These are phyloP conservation scores for Drosophila aff. DNA, from an alignment of 1,140 invertebrate genomes.

Conservation along the genomic window DNA sequence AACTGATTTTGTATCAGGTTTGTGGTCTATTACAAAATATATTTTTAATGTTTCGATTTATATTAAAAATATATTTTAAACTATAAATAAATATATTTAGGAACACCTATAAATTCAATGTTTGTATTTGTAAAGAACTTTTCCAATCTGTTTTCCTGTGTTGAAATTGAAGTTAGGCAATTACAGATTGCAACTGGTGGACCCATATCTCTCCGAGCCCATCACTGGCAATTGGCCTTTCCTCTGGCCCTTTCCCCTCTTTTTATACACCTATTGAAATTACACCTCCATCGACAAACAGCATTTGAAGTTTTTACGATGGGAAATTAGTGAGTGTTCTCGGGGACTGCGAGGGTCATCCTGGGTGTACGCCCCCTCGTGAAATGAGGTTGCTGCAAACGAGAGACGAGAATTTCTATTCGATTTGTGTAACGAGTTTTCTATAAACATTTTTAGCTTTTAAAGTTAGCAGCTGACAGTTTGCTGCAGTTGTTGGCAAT, in stretches of 20 bases:
- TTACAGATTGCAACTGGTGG: conserved; percentile 20
- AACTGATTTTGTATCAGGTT: background rate
- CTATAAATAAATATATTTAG: background rate
- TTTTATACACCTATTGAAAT: conserved; percentile 41
- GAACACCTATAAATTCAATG: background rate
- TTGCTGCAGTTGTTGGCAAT: conserved; percentile 45
- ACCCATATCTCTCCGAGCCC: conserved; percentile 10
- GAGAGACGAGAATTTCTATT: conserved; percentile 69
- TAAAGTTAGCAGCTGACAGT: conserved; percentile 77
- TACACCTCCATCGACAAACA: conserved; percentile 43
- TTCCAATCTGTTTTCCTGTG: background rate
- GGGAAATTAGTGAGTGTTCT: conserved; percentile 53
- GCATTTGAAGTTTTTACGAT: conserved; percentile 59
- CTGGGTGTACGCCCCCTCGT: conserved; percentile 24
- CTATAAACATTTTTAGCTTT: conserved; percentile 81
- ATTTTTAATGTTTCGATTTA: background rate
- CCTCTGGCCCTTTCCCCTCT: background rate
- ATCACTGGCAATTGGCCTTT: conserved; percentile 25
- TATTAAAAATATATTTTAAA: background rate
- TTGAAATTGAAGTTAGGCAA: conserved; percentile 37
- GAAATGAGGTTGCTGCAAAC: conserved; percentile 43
- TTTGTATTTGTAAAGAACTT: background rate
- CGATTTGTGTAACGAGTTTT: conserved; percentile 82
- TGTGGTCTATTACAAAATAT: background rate
- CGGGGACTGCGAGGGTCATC: conserved; percentile 28